Base-by-base conservation (phyloP, 2,113 vertebrate genomes). In the Columba livia region DNA sequence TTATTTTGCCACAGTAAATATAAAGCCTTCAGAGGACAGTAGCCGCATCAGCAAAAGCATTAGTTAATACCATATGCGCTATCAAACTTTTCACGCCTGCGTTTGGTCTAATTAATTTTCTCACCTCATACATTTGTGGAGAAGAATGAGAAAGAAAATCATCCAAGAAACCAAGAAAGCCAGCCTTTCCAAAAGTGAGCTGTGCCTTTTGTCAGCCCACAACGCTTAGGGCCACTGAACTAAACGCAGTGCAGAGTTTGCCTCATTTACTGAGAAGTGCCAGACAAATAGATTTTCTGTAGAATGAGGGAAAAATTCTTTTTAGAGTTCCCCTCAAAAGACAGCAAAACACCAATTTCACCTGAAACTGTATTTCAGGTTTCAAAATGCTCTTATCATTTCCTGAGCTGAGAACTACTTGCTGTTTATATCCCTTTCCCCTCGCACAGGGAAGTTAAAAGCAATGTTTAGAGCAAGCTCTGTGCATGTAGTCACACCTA, bases 401-500 rank as follows among this genome's bases (percentile, higher is more conserved):
- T 95, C 83, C 78, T 38, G 79, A 94, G 96, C 96, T 77, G 86
- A 79, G 77, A 91, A 87, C 38, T 5, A 5, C 29, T 88, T 79
- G 40, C 65, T 94, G 83, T 84, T 96, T 78, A 69, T 38, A 94
- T 77, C 86, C 91, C 91, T 89, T 90, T 89, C 71, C 77, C 77
- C 90, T 92, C 95, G 91, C 88, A 88, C 89, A 82, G 89, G 93
- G 96, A 94, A 92, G 94, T 97, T 87, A 89, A 94, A 96, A 91
- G 78, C 69, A 38, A 60, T 1, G 91, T 94, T 96, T 86, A 28
- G 74, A 96, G 95, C 93, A 64, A 95, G 89, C 81, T 89, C 90
- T 38, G 20, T 91, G 96, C 80, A 75, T 36, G 91, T 32, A 91
- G 96, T 97, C 98, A 97, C 98, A 98, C 98, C 98, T 98, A 97